These are phyloP conservation scores for Athrips mouffetella DNA, from an alignment of 2,888 invertebrate genomes.

Conservation along the genomic window DNA sequence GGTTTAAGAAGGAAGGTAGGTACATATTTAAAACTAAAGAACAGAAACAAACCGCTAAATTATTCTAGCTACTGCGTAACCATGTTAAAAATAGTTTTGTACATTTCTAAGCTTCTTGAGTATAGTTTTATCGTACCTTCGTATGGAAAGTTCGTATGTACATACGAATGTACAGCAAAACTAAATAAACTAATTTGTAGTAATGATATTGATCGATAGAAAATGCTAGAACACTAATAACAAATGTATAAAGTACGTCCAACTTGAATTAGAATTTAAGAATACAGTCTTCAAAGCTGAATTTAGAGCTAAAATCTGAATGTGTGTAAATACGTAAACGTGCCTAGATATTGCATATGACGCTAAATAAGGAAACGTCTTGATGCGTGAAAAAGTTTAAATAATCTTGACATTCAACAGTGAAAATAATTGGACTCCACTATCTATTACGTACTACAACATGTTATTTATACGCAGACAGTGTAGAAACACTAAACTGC, in stretches of 20 bases:
- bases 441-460: background rate
- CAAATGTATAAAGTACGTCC: conserved; percentile 37
- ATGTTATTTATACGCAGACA: conserved; percentile 13
- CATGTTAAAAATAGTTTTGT: conserved; percentile 63
- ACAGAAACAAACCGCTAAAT: conserved; percentile 51
- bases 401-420: background rate
- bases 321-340: background rate
- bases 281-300: conserved; percentile 38
- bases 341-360: conserved; percentile 5
- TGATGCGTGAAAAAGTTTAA: background rate
- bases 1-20: too few relatives aligned
- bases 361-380: background rate
- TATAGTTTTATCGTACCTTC: conserved; percentile 29
- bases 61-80: conserved; percentile 64
- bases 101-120: conserved; percentile 65
- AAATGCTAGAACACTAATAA: conserved; percentile 29
- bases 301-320: background rate
- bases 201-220: conserved; percentile 17
- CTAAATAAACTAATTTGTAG: conserved; percentile 35
- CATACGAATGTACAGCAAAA: conserved; percentile 13
- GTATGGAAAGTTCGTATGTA: too few relatives aligned
- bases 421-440: background rate
- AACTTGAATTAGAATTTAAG: conserved; percentile 25
- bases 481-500: conserved; percentile 31
- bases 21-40: conserved; percentile 25